These are phyloP conservation scores for Trogon melanurus DNA, from an alignment of 2,113 vertebrate species.

Conservation along the genomic window DNA sequence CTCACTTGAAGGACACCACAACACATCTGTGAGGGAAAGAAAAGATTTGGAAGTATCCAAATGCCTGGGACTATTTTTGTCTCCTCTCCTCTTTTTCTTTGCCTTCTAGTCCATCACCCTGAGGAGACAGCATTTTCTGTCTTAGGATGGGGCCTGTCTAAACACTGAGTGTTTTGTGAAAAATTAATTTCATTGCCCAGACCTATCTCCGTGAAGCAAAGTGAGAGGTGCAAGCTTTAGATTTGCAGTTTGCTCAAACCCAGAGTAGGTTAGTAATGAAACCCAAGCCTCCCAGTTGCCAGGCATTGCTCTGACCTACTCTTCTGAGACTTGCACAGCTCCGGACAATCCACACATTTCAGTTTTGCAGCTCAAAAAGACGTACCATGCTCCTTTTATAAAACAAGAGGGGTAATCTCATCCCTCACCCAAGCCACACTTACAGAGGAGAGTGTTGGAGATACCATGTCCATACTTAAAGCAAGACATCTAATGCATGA, in stretches of 20 bases:
- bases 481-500: background rate
- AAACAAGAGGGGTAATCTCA: background rate
- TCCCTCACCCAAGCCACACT: background rate
- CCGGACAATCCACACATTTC: background rate
- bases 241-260: background rate
- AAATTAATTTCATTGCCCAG: background rate
- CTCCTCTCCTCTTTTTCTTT: background rate
- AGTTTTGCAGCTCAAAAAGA: background rate
- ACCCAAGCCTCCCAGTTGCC: background rate
- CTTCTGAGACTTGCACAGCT: background rate
- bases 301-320: background rate
- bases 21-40: background rate
- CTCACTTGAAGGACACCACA: background rate
- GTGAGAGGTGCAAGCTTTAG: background rate
- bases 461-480: background rate
- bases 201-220: background rate
- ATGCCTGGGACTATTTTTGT: background rate
- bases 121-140: background rate
- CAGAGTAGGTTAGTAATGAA: background rate
- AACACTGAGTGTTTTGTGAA: background rate
- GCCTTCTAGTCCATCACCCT: background rate
- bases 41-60: background rate
- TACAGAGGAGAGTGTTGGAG: background rate
- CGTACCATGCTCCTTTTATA: background rate
- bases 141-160: background rate